Evolutionary conservation across 53 echinoderm and acorn worm species (phyloP), one percentile per base, ranked within the genome.

Genomic region (Temnopleurus reevesii): DNA sequence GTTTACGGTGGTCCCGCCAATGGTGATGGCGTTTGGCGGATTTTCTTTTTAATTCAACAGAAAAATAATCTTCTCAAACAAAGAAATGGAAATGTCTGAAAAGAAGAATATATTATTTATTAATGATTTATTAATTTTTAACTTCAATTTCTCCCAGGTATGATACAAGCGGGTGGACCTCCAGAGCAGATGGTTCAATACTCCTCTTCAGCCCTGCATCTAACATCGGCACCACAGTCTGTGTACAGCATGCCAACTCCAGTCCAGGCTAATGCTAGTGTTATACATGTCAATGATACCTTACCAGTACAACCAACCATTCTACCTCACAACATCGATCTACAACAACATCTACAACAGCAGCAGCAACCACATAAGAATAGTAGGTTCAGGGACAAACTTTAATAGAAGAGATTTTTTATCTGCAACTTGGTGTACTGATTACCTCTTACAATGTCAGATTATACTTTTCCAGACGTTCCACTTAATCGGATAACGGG

Each of bases 181-280:
- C 79, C 79, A 17, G 88, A 87, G 21, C 88, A 87, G 45, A 86
- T 86, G 86, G 12, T 86, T 27, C 86, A 63, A 8, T 71, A 49
- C 25, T 35, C 88, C 9, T 12, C 85, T 15, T 41, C 66, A 0
- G 66, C 88, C 51, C 47, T 87, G 88, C 65, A 87, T 23, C 53
- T 87, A 1, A 55, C 88, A 8, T 65, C 71, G 35, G 46, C 64
- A 26, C 45, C 46, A 8, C 86, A 86, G 17, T 15, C 86, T 12
- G 47, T 46, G 4, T 46, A 44, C 46, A 86, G 38, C 46, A 83
- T 35, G 24, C 17, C 36, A n/a, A 28, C 44, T 12, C 34, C 88
- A 30, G 49, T 21, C 51, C 66, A 18, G 13, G 8, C 65, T 15
- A 45, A 49, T 31, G 5, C 88, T 49, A 66, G 66, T 15, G 53